Conservation (phyloP, 2,113 vertebrate species). For the Cinclus cinclus region DNA sequence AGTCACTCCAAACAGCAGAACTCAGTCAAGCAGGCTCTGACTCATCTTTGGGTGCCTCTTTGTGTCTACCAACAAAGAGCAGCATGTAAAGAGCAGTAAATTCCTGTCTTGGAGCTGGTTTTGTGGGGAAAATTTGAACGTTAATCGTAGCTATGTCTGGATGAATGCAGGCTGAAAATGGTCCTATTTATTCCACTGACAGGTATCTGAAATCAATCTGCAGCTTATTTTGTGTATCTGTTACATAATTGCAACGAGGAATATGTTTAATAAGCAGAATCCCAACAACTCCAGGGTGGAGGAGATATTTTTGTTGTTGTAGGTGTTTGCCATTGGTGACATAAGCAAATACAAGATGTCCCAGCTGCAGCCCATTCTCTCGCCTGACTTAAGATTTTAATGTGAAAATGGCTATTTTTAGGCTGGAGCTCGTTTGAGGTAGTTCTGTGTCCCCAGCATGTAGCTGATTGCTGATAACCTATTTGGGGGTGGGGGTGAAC, state of each 20-base stretch:
- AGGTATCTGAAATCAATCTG: neutral
- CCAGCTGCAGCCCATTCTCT: conserved; percentile 48
- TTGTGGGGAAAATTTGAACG: neutral
- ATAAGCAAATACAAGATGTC: conserved; percentile 62
- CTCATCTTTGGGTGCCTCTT: neutral
- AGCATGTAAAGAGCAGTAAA: neutral
- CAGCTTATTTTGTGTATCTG: conserved; percentile 16
- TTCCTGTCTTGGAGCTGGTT: neutral
- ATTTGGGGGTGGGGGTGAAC: conserved; percentile 37
- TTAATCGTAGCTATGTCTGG: neutral
- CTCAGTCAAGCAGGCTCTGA: neutral
- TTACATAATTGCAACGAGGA: conserved; percentile 4
- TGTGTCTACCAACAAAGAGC: neutral
- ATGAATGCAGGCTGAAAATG: conserved; percentile 29
- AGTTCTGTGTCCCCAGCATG: conserved; percentile 60
- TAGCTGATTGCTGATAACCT: conserved; percentile 73
- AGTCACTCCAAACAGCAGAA: neutral
- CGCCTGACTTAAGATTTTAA: conserved; percentile 60
- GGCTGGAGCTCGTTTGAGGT: conserved; percentile 56
- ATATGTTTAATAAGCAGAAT: conserved; percentile 8
- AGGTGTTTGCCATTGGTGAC: conserved; percentile 36
- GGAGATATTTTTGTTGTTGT: neutral
- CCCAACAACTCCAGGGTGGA: neutral
- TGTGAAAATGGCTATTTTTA: conserved; percentile 79
- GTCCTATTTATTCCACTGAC: conserved; percentile 1